These are phyloP conservation scores for Deilephila porcellus DNA, from an alignment of 2,888 invertebrate genomes.

Conservation along the genomic window DNA sequence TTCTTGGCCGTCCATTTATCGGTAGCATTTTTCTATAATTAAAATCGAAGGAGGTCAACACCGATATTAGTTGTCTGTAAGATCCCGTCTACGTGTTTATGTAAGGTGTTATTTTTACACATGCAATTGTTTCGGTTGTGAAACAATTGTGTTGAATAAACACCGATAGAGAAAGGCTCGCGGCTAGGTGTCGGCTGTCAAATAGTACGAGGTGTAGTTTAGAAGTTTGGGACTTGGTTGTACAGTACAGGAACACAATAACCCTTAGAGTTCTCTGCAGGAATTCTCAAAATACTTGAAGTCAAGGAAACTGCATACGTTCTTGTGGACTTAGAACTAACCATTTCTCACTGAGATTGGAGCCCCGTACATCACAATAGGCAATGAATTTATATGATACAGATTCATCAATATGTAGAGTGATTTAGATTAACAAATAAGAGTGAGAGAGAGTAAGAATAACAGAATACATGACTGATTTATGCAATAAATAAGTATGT, in stretches of 20 bases:
- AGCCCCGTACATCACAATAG: too few relatives aligned
- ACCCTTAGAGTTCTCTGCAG: too few relatives aligned
- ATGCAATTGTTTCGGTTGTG: constrained; percentile 41
- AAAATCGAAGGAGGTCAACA: not conserved
- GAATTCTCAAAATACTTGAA: too few relatives aligned
- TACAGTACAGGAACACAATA: too few relatives aligned
- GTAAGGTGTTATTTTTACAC: constrained; percentile 38
- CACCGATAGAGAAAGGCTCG: constrained; percentile 37
- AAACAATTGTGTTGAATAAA: constrained; percentile 46
- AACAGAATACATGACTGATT: too few relatives aligned
- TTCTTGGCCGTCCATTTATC: too few relatives aligned
- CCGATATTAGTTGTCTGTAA: not conserved
- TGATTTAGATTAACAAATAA: too few relatives aligned
- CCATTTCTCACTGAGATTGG: not conserved
- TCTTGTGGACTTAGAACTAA: not conserved
- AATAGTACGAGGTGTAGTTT: not conserved
- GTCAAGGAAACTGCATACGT: too few relatives aligned
- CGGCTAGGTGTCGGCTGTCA: constrained; percentile 30
- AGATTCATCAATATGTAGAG: too few relatives aligned
- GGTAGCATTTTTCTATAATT: not conserved
- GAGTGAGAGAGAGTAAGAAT: too few relatives aligned
- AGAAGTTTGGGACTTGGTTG: not conserved
- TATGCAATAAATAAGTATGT: too few relatives aligned
- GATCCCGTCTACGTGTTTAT: constrained; percentile 14
- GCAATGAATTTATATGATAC: too few relatives aligned